Conservation (phyloP, 2,113 vertebrate species). For the Pachypanchax playfairii region DNA sequence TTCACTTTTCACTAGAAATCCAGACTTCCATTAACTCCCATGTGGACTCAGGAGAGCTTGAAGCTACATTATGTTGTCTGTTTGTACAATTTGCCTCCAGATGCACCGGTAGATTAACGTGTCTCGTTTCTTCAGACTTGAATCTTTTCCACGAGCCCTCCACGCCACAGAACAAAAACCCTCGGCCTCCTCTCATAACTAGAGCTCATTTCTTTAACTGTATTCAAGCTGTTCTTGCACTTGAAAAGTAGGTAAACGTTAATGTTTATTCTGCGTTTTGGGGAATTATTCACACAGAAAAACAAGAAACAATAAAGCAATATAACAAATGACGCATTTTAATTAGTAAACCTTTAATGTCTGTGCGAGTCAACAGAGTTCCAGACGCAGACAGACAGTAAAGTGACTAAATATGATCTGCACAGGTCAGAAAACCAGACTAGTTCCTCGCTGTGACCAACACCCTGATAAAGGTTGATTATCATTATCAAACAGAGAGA, state of each 20-base stretch:
- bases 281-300: neutral
- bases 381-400: slow-evolving; percentile 21
- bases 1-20: neutral
- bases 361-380: neutral
- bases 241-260: too few relatives aligned
- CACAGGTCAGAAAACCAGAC: slow-evolving; percentile 25
- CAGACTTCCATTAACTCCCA: neutral
- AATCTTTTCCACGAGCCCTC: slow-evolving; percentile 6
- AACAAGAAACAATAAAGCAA: neutral
- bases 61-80: slow-evolving; percentile 16
- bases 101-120: slow-evolving; percentile 8
- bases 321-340: slow-evolving; percentile 6
- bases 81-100: slow-evolving; percentile 19
- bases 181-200: slow-evolving; percentile 4
- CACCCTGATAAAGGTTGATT: too few relatives aligned
- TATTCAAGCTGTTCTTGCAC: slow-evolving; percentile 21
- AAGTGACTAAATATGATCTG: slow-evolving; percentile 16
- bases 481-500: too few relatives aligned
- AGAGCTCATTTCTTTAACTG: neutral
- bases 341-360: neutral
- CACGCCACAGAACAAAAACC: slow-evolving; percentile 25
- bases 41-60: neutral
- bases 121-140: slow-evolving; percentile 12
- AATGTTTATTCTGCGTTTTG: too few relatives aligned
- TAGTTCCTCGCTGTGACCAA: too few relatives aligned